Base-by-base conservation (phyloP, 2,797 vertebrate genomes). In the Chanos chanos region DNA sequence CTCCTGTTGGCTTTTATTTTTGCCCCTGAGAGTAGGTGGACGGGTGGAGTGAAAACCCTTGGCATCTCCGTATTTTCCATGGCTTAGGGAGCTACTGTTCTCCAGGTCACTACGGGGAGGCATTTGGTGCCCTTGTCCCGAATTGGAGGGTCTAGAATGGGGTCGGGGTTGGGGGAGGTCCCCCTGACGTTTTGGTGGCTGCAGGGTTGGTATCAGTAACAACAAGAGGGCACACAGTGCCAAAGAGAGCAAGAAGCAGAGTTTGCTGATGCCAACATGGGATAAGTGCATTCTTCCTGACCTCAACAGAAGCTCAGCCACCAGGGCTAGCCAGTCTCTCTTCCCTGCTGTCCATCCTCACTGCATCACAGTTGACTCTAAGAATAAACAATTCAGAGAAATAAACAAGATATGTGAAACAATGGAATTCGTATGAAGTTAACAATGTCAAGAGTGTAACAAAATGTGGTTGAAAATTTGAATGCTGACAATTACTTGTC, bases 191-290 rank as follows among this genome's bases (percentile, higher is more conserved):
- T 72, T 64, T 0, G 74, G 70, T 2, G 85, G 77, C 71, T 89
- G 84, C 15, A 91, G 70, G 52, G 80, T 79, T 0, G 91, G 89
- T 60, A 92, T 84, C 36, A 93, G 80, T 18, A 96, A 79, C 8
- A 95, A 81, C 21, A 96, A 81, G 22, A 94, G 74, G 31, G 89
- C 90, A 15, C 91, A 93, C 64, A 92, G 76, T 0, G 77, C 87
- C 1, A 94, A 75, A n/a, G 90, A 91, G 53, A 92, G 83, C 77
- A 93, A 82, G 75, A 96, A 91, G 85, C 94, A 92, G 73, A 78
- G 83, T 75, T 89, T 92, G 77, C 88, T 92, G 61, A 89, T 78
- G 52, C 86, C 83, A 40, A 90, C 66, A 19, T 85, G 83, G 34
- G 85, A 87, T 66, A 88, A 74, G 77, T 83, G 87, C 92, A 94